phyloP scores from a whole-genome alignment of 2,797 vertebrate species.

The Chaenodraco wilsoni region DNA sequence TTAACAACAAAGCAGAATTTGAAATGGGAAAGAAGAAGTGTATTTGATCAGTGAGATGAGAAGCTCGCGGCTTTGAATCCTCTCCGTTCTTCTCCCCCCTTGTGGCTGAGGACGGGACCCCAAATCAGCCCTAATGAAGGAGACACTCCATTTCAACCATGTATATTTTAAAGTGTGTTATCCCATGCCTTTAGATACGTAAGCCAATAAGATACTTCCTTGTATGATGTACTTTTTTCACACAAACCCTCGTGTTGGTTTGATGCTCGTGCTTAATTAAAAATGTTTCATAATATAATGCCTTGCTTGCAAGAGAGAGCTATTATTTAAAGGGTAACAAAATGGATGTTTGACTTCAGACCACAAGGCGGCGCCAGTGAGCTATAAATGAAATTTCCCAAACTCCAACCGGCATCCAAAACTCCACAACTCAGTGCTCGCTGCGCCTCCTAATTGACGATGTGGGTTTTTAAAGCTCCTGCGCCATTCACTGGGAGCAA shows the following conservation, averaged over 20 bases:
- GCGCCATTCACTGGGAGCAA: conserved; percentile 68
- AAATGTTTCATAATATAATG: neutral
- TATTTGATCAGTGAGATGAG: conserved; percentile 76
- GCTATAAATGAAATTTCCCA: conserved; percentile 51
- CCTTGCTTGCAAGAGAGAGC: neutral
- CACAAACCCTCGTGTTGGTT: neutral
- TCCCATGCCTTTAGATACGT: conserved; percentile 27
- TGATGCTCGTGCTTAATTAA: neutral
- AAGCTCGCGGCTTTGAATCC: conserved; percentile 48
- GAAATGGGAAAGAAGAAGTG: conserved; percentile 62
- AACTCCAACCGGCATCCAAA: conserved; percentile 30
- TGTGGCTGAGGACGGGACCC: conserved; percentile 64
- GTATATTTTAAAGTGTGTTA: conserved; percentile 16
- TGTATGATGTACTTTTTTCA: neutral
- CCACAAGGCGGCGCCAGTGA: conserved; percentile 73
- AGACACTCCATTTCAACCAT: conserved; percentile 26
- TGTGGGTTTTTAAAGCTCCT: conserved; percentile 65
- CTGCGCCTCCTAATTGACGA: conserved; percentile 66
- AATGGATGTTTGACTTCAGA: neutral
- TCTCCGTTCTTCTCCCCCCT: conserved; percentile 67
- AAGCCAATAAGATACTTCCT: conserved; percentile 4
- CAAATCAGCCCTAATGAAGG: conserved; percentile 46
- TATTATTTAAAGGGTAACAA: neutral
- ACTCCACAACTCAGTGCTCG: conserved; percentile 46
- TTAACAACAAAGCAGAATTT: conserved; percentile 76